A percentile compares a stretch with the other conserved stretches of the same genome.
Evolutionary conservation across 2,113 vertebrate genomes (phyloP).

Genomic region (Myrmecophaga tridactyla): DNA sequence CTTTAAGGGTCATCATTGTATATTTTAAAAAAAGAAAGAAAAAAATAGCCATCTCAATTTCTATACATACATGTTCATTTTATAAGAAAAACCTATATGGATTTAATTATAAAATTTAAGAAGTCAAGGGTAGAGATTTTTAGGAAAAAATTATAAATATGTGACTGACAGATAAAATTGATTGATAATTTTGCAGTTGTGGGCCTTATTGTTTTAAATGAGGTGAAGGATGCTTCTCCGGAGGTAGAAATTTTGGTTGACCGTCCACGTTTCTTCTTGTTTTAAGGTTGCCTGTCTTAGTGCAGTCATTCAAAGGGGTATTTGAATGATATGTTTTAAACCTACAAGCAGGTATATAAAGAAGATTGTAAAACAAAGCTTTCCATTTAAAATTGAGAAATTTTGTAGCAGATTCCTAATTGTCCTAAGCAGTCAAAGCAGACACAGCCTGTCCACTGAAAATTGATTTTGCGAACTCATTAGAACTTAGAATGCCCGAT

Average conservation of each 20-base stretch:
- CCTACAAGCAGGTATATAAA: neutral
- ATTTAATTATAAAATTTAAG: constrained; percentile 33
- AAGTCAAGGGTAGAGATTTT: constrained; percentile 1
- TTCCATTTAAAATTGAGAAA: constrained; percentile 28
- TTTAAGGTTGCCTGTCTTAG: constrained; percentile 11
- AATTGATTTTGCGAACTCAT: constrained; percentile 11
- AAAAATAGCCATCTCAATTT: neutral
- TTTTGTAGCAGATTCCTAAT: neutral
- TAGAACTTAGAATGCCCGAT: constrained; percentile 46
- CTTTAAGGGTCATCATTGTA: neutral
- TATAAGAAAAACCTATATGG: neutral
- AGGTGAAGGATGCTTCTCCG: neutral
- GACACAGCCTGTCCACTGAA: neutral
- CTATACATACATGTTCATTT: neutral
- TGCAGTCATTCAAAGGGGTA: neutral
- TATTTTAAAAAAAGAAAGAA: neutral
- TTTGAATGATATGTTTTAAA: neutral
- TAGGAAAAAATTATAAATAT: neutral
- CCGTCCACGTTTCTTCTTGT: constrained; percentile 1
- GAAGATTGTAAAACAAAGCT: constrained; percentile 36
- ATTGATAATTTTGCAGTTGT: neutral
- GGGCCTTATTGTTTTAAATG: neutral
- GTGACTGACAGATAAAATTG: neutral
- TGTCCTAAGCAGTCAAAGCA: neutral
- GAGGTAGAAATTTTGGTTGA: neutral